Evolutionary conservation across 2,113 vertebrate genomes (phyloP), one percentile per base, ranked within the genome.

Genomic region (Ailuropoda melanoleuca): DNA sequence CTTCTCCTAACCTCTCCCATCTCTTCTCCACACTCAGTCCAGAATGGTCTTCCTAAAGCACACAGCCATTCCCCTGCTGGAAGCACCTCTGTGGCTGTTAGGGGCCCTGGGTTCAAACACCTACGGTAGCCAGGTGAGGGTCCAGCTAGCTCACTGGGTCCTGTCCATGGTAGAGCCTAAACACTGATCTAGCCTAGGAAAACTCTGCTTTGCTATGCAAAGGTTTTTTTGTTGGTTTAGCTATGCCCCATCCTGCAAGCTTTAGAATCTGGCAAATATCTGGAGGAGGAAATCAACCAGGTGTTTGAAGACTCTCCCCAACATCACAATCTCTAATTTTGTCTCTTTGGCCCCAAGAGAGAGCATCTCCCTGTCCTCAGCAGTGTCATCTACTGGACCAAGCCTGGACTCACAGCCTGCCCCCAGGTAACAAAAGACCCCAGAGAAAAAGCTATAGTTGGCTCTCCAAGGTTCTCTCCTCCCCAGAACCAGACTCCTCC

Each of bases 141-240:
- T 7, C 50, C 70, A 4, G 13, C 4, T 0, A 5, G 23, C 23
- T 50, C 66, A 6, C 0, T 0, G 15, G 8, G 7, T 31, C 58
- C 53, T 31, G 23, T 26, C 29, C 4, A 48, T 1, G 15, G 53
- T 21, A 9, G 13, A 21, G 13, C 37, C 39, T 62, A 21, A 55
- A 31, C 14, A 31, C 1, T 0, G 18, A 0, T 29, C 17, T 6
- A 62, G 78, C 34, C n/a, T 4, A 2, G 8, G 29, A 6, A 23
- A 62, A 7, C 87, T 50, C 53, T 0, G 31, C 60, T 43, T 31
- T 60, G 48, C 34, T 46, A 1, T 9, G 21, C 31, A 24, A 6
- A 39, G 58, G 0, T 23, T 56, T 39, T 29, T 50, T 19, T 17
- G 3, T 1, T 37, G 12, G 43, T 12, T 39, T 86, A n/a, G 29